Evolutionary conservation across 2,888 invertebrate genomes (phyloP).

Genomic region (Polylopha cassiicola): DNA sequence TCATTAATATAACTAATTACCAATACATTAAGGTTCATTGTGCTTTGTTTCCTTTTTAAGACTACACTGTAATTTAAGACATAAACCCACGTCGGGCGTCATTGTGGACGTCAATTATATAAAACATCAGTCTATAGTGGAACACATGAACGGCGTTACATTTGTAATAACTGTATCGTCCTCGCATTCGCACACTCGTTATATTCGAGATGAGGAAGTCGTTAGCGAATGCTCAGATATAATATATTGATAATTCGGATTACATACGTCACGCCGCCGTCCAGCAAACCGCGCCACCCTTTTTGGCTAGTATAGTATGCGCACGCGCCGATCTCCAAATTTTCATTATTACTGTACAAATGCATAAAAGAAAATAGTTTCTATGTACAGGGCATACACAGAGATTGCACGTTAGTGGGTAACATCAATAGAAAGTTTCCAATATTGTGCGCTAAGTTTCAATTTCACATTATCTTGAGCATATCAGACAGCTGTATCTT

Average conservation of each 20-base stretch:
- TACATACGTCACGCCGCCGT: constrained; percentile 1
- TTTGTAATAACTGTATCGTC: neutral
- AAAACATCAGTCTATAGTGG: constrained; percentile 22
- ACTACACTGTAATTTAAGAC: constrained; percentile 34
- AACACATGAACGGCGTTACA: constrained; percentile 9
- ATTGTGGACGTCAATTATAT: constrained; percentile 29
- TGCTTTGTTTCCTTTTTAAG: constrained; percentile 45
- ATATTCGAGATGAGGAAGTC: neutral
- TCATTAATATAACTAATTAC: constrained; percentile 35
- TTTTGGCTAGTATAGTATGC: constrained; percentile 12
- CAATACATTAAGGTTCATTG: constrained; percentile 38
- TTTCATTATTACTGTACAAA: constrained; percentile 60
- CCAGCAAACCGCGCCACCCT: constrained; percentile 5
- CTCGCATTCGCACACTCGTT: neutral
- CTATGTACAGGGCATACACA: constrained; percentile 68
- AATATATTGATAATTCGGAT: neutral
- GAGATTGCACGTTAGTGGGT: constrained; percentile 66
- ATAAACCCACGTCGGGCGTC: constrained; percentile 29
- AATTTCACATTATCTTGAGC: constrained; percentile 73
- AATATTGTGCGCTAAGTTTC: constrained; percentile 76
- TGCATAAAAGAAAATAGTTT: constrained; percentile 59
- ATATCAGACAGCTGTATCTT: constrained; percentile 70
- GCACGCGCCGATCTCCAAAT: constrained; percentile 37
- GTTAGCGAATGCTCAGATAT: too few relatives aligned
- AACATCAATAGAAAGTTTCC: constrained; percentile 67